Conservation (phyloP, 2,797 vertebrate genomes). For the Darevskia mixta region DNA sequence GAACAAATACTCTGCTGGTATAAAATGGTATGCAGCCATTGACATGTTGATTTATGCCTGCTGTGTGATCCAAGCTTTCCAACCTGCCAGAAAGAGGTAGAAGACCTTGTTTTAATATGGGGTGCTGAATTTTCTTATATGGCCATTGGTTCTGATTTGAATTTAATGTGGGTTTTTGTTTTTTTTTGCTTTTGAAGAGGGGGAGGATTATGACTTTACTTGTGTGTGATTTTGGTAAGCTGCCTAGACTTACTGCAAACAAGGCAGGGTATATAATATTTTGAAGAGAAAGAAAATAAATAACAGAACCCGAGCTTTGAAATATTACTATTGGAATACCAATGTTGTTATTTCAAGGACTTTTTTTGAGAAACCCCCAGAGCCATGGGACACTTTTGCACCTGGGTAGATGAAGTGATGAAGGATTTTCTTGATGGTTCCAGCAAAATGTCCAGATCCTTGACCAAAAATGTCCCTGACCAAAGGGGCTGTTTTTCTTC, state of each 20-base stretch:
- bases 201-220: background rate
- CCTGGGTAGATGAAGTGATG: background rate
- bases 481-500: slow-evolving; percentile 4
- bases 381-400: slow-evolving; percentile 1
- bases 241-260: background rate
- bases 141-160: background rate
- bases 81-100: background rate
- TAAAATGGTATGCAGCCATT: background rate
- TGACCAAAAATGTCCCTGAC: background rate
- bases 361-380: background rate
- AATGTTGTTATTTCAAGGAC: background rate
- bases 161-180: background rate
- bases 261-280: background rate
- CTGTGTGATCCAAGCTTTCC: background rate
- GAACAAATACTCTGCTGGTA: background rate
- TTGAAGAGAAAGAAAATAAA: background rate
- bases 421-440: slow-evolving; percentile 30
- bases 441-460: background rate
- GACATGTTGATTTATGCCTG: background rate
- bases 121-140: background rate
- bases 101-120: background rate
- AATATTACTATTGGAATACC: background rate
- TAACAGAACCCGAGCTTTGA: background rate
- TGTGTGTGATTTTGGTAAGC: background rate
- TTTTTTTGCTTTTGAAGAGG: background rate